A percentile compares a stretch with the other conserved stretches of the same genome.
These are phyloP conservation scores for Drosophila diplacantha DNA, from an alignment of 2,888 invertebrate genomes.

Conservation along the genomic window DNA sequence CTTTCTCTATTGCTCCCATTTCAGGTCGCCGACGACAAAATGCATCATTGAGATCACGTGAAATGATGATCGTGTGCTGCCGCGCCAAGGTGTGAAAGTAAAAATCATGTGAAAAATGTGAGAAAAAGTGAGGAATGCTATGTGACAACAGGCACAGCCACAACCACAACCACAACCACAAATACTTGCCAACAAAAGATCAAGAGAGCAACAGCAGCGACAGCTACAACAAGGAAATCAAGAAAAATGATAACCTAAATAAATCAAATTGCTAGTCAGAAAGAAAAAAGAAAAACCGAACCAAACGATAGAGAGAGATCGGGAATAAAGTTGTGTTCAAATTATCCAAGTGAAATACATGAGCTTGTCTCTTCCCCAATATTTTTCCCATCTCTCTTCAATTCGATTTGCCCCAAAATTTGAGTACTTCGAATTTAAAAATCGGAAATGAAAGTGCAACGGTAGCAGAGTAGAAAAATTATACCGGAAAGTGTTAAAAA, in stretches of 20 bases:
- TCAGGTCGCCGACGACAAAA: constrained; percentile 39
- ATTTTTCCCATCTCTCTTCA: constrained; percentile 2
- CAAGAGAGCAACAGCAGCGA: constrained; percentile 13
- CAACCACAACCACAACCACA: background rate
- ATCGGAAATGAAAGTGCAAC: constrained; percentile 42
- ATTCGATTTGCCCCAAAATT: background rate
- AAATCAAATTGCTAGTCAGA: constrained; percentile 60
- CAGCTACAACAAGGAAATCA: constrained; percentile 19
- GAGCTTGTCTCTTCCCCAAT: constrained; percentile 7
- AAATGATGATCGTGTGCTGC: constrained; percentile 27
- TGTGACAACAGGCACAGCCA: constrained; percentile 27
- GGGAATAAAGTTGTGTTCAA: constrained; percentile 14
- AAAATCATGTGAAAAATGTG: constrained; percentile 41
- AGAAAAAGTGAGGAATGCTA: constrained; percentile 30
- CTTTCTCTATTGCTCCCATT: constrained; percentile 20
- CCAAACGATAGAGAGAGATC: constrained; percentile 2
- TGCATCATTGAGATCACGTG: constrained; percentile 43
- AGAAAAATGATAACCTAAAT: constrained; percentile 63
- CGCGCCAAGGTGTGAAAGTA: constrained; percentile 24
- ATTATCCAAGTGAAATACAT: constrained; percentile 38
- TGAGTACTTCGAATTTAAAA: constrained; percentile 1
- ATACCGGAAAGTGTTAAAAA: constrained; percentile 46
- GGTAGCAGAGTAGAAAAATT: constrained; percentile 1
- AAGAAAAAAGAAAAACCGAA: constrained; percentile 41
- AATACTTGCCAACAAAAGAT: constrained; percentile 15